Evolutionary conservation across 1,140 invertebrate species (phyloP).

Genomic region (Coelopa frigida): DNA sequence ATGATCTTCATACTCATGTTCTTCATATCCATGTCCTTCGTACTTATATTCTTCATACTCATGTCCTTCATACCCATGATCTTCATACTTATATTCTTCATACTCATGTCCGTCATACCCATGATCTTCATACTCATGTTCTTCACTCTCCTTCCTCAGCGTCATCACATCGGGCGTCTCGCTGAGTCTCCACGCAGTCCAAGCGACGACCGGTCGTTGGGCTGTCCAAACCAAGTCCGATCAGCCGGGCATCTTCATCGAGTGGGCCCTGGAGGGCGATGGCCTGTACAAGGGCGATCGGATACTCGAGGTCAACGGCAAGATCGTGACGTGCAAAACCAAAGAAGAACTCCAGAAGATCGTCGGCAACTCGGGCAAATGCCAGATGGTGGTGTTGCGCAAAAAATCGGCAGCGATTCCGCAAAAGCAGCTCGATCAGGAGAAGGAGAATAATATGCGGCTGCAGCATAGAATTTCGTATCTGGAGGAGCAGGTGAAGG

Average conservation of each 20-base stretch:
- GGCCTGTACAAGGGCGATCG: conserved; percentile 70
- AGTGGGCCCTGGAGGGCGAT: conserved; percentile 70
- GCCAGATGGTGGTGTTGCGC: conserved; percentile 53
- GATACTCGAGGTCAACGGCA: conserved; percentile 78
- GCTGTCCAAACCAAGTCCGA: conserved; percentile 50
- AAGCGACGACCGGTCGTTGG: conserved; percentile 58
- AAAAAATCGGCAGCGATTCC: conserved; percentile 37
- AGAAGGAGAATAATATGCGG: conserved; percentile 69
- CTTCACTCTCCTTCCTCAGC: conserved; percentile 10
- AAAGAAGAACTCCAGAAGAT: conserved; percentile 57
- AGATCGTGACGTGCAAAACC: conserved; percentile 59
- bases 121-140: background rate
- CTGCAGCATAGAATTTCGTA: conserved; percentile 82
- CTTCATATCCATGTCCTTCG: conserved; percentile 24
- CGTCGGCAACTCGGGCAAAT: conserved; percentile 39
- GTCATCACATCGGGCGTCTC: conserved; percentile 43
- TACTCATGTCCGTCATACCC: background rate
- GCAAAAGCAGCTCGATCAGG: conserved; percentile 33
- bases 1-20: conserved; percentile 19
- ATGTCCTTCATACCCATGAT: too few relatives aligned
- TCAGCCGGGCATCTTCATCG: conserved; percentile 56
- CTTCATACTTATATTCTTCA: background rate
- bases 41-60: background rate
- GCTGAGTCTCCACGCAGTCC: conserved; percentile 55
- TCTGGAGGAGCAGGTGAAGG: conserved; percentile 77